phyloP scores from a whole-genome alignment of 2,113 vertebrate species.

The Heteronetta atricapilla region DNA sequence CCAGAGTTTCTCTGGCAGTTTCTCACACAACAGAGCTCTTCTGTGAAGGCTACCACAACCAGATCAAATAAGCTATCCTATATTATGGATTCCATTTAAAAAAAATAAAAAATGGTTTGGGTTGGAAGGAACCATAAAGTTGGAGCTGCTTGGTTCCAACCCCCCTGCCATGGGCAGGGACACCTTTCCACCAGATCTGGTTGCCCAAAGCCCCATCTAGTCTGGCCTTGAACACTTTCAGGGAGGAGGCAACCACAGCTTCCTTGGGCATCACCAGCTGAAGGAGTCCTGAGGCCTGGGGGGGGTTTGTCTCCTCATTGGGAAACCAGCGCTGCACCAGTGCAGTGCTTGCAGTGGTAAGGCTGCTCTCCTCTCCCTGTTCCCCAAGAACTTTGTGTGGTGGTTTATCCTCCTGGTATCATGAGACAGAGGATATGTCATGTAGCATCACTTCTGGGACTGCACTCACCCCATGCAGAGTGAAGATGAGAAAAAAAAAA shows the following conservation, averaged over 20 bases:
- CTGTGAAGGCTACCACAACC: background rate
- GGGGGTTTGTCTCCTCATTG: rapidly evolving
- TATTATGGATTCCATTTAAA: background rate
- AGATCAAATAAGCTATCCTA: background rate
- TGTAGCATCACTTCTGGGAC: rapidly evolving
- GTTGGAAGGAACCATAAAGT: background rate
- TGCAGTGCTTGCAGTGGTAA: rapidly evolving
- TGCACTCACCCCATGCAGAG: background rate
- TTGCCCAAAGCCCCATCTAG: background rate
- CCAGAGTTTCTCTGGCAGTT: rapidly evolving
- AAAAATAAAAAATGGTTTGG: background rate
- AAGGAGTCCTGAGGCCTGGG: background rate
- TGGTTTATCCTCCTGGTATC: background rate
- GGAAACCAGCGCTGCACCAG: rapidly evolving
- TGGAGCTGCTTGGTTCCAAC: background rate
- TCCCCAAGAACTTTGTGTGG: background rate
- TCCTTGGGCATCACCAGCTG: background rate
- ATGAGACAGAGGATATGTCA: background rate
- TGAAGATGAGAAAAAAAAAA: rapidly evolving
- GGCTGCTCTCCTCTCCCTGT: background rate
- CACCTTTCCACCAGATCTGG: background rate
- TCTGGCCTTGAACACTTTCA: background rate
- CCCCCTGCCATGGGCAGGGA: background rate
- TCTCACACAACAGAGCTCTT: background rate
- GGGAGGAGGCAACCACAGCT: background rate